Evolutionary conservation across 2,888 invertebrate genomes (phyloP), one percentile per base, ranked within the genome.

Genomic region (Phortica okadai): DNA sequence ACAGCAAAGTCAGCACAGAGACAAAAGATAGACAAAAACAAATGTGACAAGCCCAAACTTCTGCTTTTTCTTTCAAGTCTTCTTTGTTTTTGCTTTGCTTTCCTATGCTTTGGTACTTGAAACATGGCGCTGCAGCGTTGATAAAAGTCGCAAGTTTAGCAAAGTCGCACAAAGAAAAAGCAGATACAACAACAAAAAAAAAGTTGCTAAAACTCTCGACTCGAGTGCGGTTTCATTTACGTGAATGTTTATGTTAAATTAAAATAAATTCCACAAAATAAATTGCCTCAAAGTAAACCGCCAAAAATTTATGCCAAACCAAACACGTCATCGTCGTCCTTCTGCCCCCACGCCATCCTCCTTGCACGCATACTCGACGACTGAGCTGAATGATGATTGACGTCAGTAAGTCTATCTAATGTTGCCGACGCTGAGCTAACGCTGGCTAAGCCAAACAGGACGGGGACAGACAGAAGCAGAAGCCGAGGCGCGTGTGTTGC

Each of bases 201-300:
- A 16, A 21, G 7, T 33, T 16, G 56, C 16, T 16, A 6, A n/a
- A 56, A n/a, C 56, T 25, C 10, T 10, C 14, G 21, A 8, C 62
- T 73, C 74, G 50, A 74, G n/a, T 66, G 45, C 41, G 33, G 66
- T 74, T 74, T 74, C 66, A 41, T 25, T 70, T 50, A 72, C 66
- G 67, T 50, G 45, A 16, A 72, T 70, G 72, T 73, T 64, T 67
- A 54, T 21, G 33, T 42, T 76, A 81, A 85, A 85, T 87, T 82
- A 82, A 80, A 82, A 80, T 83, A 75, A 75, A 75, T 75, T 16
- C 44, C 44, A 14, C 50, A 59, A 70, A 16, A 67, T 74, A 84
- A 85, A 85, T 87, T 80, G 80, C 73, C 77, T 66, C 74, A 75
- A 76, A 76, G 69, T 74, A 77, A 64, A 79, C 16, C 8, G 50